These are phyloP conservation scores for Chloroceryle aenea DNA, from an alignment of 2,113 vertebrate species.

Conservation along the genomic window DNA sequence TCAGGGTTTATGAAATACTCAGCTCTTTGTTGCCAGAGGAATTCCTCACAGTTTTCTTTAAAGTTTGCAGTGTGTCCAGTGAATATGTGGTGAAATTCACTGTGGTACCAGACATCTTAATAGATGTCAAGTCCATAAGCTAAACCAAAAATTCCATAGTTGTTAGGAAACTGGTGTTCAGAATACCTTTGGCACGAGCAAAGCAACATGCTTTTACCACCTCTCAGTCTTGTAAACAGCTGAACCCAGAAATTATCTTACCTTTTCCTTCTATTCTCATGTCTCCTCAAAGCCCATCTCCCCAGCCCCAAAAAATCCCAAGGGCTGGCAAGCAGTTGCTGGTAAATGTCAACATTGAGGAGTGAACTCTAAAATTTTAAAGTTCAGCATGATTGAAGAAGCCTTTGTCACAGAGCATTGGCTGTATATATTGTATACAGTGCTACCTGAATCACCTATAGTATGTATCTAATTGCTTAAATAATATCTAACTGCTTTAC, in stretches of 20 bases:
- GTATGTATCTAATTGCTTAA: neutral
- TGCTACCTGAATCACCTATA: neutral
- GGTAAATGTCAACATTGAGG: neutral
- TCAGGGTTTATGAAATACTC: neutral
- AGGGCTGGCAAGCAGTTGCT: neutral
- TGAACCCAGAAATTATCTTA: neutral
- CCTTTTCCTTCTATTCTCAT: neutral
- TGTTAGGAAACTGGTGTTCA: neutral
- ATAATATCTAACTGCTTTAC: neutral
- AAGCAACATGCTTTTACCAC: neutral
- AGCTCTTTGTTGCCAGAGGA: neutral
- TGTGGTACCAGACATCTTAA: neutral
- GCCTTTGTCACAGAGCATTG: neutral
- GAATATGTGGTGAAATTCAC: neutral
- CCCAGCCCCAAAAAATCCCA: rapidly evolving
- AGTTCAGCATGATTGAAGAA: rapidly evolving
- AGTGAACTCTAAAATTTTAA: neutral
- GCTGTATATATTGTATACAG: neutral
- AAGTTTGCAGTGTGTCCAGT: neutral
- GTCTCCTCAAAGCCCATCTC: neutral
- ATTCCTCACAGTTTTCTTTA: neutral
- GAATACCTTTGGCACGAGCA: neutral
- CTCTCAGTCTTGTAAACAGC: neutral
- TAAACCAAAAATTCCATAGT: neutral
- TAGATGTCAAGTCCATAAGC: neutral